A percentile compares a stretch with the other conserved stretches of the same genome.
Evolutionary conservation across 2,113 vertebrate species (phyloP).

Genomic region (Alligator mississippiensis): DNA sequence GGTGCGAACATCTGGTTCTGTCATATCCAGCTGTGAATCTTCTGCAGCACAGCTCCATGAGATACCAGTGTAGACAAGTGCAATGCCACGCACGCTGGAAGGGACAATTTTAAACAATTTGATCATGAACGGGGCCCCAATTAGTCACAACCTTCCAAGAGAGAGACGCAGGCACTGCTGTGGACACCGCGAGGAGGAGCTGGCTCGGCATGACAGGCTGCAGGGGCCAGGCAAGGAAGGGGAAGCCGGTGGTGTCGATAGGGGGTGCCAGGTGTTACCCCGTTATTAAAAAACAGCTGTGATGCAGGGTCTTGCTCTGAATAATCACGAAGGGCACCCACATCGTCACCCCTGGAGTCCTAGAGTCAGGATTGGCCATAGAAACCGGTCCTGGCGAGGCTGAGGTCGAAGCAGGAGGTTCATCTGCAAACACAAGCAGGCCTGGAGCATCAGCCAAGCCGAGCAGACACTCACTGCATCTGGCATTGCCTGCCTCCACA

Average conservation of each 20-base stretch:
- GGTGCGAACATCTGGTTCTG: slow-evolving; percentile 63
- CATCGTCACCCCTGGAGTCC: no score
- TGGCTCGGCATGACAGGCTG: not conserved
- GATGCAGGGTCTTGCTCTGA: no score
- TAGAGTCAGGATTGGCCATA: no score
- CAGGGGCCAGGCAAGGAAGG: not conserved
- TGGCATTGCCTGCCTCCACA: not conserved
- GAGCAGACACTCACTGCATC: not conserved
- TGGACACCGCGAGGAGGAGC: not conserved
- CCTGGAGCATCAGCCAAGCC: slow-evolving; percentile 4
- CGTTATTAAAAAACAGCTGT: no score
- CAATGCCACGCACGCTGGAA: not conserved
- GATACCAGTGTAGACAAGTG: slow-evolving; percentile 63
- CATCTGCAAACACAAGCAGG: slow-evolving; percentile 5
- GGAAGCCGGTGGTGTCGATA: not conserved
- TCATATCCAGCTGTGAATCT: slow-evolving; percentile 67
- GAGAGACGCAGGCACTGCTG: not conserved
- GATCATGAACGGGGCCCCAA: not conserved
- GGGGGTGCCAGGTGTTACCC: no score
- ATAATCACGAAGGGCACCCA: no score
- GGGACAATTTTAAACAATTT: slow-evolving; percentile 17
- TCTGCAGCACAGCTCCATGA: slow-evolving; percentile 48
- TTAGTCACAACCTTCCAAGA: not conserved
- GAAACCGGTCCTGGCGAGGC: no score
- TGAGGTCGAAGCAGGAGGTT: not conserved